Evolutionary conservation across 2,797 vertebrate genomes (phyloP).

Genomic region (Capromys pilorides): DNA sequence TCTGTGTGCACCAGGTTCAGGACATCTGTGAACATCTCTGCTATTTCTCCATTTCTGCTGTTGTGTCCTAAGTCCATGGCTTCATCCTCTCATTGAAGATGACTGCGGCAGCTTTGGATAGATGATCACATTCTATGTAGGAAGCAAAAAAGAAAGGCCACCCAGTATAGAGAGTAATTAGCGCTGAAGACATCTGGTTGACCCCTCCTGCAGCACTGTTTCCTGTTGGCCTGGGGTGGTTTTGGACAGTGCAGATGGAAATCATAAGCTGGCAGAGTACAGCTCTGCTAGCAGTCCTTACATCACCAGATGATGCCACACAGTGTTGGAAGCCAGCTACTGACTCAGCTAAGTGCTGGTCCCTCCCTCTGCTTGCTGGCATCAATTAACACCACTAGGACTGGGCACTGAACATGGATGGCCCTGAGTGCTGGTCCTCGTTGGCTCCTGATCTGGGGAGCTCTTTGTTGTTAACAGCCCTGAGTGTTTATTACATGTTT

Average conservation of each 20-base stretch:
- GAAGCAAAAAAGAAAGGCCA: not conserved
- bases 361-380: not conserved
- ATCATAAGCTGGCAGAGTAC: not conserved
- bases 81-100: not conserved
- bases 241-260: not conserved
- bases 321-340: not conserved
- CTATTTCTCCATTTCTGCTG: not conserved
- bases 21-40: not conserved
- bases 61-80: not conserved
- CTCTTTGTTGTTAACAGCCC: not conserved
- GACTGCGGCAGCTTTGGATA: not conserved
- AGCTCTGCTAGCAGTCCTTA: not conserved
- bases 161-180: not conserved
- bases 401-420: not conserved
- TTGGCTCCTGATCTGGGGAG: not conserved
- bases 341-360: not conserved
- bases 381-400: not conserved
- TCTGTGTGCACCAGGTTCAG: not conserved
- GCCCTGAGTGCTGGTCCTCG: not conserved
- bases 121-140: not conserved
- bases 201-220: not conserved
- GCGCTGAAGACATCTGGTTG: not conserved
- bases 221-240: not conserved
- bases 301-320: not conserved
- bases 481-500: not conserved